These are phyloP conservation scores for Euproctis similis DNA, from an alignment of 2,888 invertebrate species.

Conservation along the genomic window DNA sequence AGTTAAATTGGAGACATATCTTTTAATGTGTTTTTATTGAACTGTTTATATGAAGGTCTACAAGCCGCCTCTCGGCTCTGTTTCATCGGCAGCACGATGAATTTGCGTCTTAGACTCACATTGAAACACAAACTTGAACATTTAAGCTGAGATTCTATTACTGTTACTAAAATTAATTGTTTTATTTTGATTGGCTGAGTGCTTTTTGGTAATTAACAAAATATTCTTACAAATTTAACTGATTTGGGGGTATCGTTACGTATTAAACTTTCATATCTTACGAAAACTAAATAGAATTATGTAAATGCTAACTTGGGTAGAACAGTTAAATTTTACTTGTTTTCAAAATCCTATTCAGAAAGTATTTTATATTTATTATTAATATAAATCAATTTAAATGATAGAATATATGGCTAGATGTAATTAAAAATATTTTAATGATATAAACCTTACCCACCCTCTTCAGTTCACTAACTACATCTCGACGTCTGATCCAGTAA, in stretches of 20 bases:
- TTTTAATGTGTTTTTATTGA: conserved; percentile 67
- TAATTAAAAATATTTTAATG: no score
- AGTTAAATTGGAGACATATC: conserved; percentile 68
- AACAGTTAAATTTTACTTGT: no score
- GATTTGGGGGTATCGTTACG: no score
- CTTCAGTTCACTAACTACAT: conserved; percentile 1
- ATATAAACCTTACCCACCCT: no score
- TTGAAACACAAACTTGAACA: conserved; percentile 15
- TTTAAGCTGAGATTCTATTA: conserved; percentile 7
- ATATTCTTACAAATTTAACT: background rate
- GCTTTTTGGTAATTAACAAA: no score
- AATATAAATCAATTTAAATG: no score
- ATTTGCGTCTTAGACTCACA: conserved; percentile 27
- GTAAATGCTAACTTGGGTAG: no score
- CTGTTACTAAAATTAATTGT: conserved; percentile 7
- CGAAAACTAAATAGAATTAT: no score
- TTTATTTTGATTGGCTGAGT: conserved; percentile 2
- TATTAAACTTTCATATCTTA: no score
- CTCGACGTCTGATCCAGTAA: conserved; percentile 10
- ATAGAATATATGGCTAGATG: no score
- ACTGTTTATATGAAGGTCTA: conserved; percentile 57
- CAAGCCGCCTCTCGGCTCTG: conserved; percentile 32
- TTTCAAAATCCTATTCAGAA: no score
- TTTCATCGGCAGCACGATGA: conserved; percentile 39
- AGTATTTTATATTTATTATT: no score